These are phyloP conservation scores for Cephus cinctus DNA, from an alignment of 1,140 invertebrate genomes.

Conservation along the genomic window DNA sequence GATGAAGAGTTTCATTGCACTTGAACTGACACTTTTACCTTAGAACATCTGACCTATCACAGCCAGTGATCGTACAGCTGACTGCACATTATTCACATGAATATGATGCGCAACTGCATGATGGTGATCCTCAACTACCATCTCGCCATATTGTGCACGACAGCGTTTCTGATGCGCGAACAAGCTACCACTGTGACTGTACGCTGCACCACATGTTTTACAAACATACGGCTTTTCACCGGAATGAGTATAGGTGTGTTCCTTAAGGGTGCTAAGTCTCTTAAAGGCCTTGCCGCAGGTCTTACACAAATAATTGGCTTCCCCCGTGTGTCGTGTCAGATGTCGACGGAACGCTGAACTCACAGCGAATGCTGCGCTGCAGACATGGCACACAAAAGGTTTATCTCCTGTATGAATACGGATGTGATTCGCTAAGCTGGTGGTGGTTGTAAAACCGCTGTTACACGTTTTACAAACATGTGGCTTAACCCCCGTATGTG, in stretches of 20 bases:
- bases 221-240: conserved; percentile 61
- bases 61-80: conserved; percentile 47
- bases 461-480: conserved; percentile 55
- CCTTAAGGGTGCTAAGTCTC: conserved; percentile 59
- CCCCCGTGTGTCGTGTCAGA: conserved; percentile 61
- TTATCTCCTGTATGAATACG: conserved; percentile 54
- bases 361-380: conserved; percentile 53
- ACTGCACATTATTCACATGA: conserved; percentile 50
- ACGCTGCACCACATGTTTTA: conserved; percentile 58
- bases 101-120: conserved; percentile 42
- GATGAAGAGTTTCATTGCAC: no score
- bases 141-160: conserved; percentile 46
- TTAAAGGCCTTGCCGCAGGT: conserved; percentile 68
- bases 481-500: conserved; percentile 52
- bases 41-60: conserved; percentile 52
- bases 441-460: conserved; percentile 53
- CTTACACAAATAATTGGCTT: conserved; percentile 61
- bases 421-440: conserved; percentile 51
- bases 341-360: conserved; percentile 56
- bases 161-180: conserved; percentile 57
- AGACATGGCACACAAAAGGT: conserved; percentile 53
- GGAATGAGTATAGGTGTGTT: conserved; percentile 60
- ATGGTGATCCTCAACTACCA: conserved; percentile 43
- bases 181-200: conserved; percentile 53
- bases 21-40: no score